Evolutionary conservation across 2,797 vertebrate genomes (phyloP), one percentile per base, ranked within the genome.

Genomic region (Pyrrhura leucotis): DNA sequence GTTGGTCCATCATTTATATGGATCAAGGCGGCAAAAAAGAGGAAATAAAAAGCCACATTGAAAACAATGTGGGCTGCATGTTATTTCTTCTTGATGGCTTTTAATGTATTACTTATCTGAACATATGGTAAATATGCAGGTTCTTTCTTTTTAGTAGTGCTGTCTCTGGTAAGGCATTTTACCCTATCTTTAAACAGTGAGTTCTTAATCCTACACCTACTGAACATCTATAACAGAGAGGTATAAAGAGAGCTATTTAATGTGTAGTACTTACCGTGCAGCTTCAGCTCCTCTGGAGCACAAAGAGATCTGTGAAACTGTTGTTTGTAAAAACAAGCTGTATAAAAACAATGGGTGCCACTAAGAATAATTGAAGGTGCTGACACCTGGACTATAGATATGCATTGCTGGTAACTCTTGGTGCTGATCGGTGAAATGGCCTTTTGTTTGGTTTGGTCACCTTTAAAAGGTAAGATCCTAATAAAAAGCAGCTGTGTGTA

Each of bases 1-100:
- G 85, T 50, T 93, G 89, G 77, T 91, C 63, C 44, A 83, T 90
- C 83, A 83, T 94, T 96, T 97, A 66, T 91, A 90, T 61, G 86
- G 85, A 96, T 77, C 74, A 93, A 79, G 93, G 50, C 0, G 4
- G 29, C 65, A 80, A 85, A 91, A 91, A 76, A 71, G 39, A 58
- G 37, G 79, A 88, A 96, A 86, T 23, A 28, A 59, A 83, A 84
- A 85, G 45, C 0, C 54, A 42, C 77, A 82, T 42, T 90, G 85
- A 91, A 97, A 92, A 37, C 53, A 65, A 29, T 78, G 44, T 86
- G 71, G 51, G 28, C 56, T 58, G 28, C 50, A 9, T 78, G 54
- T 72, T 87, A 90, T 90, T 93, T 92, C 37, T 80, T 95, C 85
- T 88, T 61, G 45, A 80, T 92, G 78, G 56, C 81, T 93, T 86